Evolutionary conservation across 1,140 invertebrate species (phyloP).

Genomic region (Diplogasteroides magnus): DNA sequence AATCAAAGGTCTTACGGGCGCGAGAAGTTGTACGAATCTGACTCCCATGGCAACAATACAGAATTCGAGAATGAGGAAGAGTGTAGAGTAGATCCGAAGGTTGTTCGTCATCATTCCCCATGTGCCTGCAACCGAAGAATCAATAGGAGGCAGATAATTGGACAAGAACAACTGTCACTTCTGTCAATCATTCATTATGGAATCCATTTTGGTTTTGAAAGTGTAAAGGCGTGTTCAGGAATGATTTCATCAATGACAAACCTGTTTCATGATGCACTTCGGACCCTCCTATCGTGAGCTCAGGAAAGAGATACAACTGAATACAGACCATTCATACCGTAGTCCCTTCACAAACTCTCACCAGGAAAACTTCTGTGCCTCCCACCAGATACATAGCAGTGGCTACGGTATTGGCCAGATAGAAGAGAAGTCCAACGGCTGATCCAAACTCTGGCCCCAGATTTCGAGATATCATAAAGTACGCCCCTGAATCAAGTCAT

Average conservation of each 20-base stretch:
- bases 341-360: slow-evolving; percentile 56
- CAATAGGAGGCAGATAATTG: not conserved
- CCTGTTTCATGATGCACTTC: slow-evolving; percentile 52
- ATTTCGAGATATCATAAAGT: slow-evolving; percentile 93
- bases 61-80: slow-evolving; percentile 58
- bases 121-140: slow-evolving; percentile 32
- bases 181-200: slow-evolving; percentile 9
- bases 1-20: slow-evolving; percentile 45
- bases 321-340: slow-evolving; percentile 13
- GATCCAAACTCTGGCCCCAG: slow-evolving; percentile 96
- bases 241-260: slow-evolving; percentile 1
- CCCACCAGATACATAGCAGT: slow-evolving; percentile 96
- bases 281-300: slow-evolving; percentile 58
- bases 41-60: slow-evolving; percentile 61
- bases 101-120: slow-evolving; percentile 57
- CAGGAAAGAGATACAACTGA: slow-evolving; percentile 60
- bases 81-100: slow-evolving; percentile 60
- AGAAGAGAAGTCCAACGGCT: slow-evolving; percentile 95
- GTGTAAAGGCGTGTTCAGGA: slow-evolving; percentile 14
- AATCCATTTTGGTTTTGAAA: too few relatives aligned
- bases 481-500: slow-evolving; percentile 68
- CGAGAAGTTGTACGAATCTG: slow-evolving; percentile 61
- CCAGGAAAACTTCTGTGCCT: slow-evolving; percentile 89
- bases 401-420: slow-evolving; percentile 94
- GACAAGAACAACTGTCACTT: not conserved